These are phyloP conservation scores for Tineola bisselliella DNA, from an alignment of 2,888 invertebrate species.

Conservation along the genomic window DNA sequence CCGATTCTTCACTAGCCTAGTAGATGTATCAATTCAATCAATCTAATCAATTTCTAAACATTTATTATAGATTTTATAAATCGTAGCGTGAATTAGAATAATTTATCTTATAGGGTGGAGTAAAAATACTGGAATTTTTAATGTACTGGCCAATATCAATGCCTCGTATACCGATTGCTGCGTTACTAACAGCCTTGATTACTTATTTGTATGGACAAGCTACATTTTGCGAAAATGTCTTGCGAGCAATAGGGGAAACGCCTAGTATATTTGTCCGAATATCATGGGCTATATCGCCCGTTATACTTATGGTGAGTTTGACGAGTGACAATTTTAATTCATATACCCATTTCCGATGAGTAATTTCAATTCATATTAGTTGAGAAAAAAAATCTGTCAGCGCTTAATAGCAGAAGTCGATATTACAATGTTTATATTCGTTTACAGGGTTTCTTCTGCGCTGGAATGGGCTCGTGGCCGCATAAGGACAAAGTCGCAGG, in stretches of 20 bases:
- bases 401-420: no score
- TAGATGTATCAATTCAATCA: no score
- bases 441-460: constrained; percentile 14
- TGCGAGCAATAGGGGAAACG: constrained; percentile 47
- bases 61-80: no score
- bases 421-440: no score
- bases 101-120: constrained; percentile 34
- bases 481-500: constrained; percentile 28
- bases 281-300: constrained; percentile 48
- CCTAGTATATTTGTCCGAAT: constrained; percentile 45
- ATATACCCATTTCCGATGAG: no score
- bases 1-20: no score
- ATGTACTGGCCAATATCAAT: constrained; percentile 45
- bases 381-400: no score
- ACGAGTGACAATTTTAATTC: no score
- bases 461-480: constrained; percentile 12
- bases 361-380: no score
- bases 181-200: constrained; percentile 27
- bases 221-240: constrained; percentile 51
- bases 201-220: constrained; percentile 50
- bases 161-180: constrained; percentile 35
- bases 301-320: constrained; percentile 33
- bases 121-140: constrained; percentile 44
- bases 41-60: no score
- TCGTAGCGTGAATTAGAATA: no score